Conservation (phyloP, 1,140 invertebrate species). For the Acromyrmex charruanus region DNA sequence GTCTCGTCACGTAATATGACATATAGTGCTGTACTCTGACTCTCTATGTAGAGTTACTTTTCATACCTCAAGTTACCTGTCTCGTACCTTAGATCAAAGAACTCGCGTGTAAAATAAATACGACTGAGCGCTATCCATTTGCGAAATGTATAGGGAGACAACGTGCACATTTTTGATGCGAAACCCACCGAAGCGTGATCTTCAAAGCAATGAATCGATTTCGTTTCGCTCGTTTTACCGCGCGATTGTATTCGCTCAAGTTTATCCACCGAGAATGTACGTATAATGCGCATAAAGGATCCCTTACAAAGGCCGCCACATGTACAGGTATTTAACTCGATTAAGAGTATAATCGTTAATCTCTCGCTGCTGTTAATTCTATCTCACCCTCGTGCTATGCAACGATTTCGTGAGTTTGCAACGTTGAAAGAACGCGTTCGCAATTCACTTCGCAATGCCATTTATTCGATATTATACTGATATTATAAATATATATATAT, state of each 20-base stretch:
- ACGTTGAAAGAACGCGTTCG: slow-evolving; percentile 38
- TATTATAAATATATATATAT: not conserved
- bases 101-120: slow-evolving; percentile 28
- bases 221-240: slow-evolving; percentile 40
- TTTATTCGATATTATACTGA: not conserved
- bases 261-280: slow-evolving; percentile 47
- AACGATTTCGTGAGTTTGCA: slow-evolving; percentile 8
- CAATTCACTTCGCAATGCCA: too few species aligned
- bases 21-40: not conserved
- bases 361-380: slow-evolving; percentile 58
- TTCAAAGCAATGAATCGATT: slow-evolving; percentile 53
- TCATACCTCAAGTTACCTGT: not conserved
- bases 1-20: not conserved
- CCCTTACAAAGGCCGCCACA: slow-evolving; percentile 41
- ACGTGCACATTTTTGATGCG: slow-evolving; percentile 27
- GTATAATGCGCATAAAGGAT: slow-evolving; percentile 54
- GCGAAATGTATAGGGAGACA: slow-evolving; percentile 22
- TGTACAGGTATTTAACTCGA: slow-evolving; percentile 63
- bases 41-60: slow-evolving; percentile 9
- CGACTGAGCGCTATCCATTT: slow-evolving; percentile 14
- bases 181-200: not conserved
- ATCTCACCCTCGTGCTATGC: slow-evolving; percentile 32
- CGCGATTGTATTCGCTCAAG: slow-evolving; percentile 43
- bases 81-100: slow-evolving; percentile 31
- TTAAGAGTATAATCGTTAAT: slow-evolving; percentile 62